Evolutionary conservation across 2,888 invertebrate species (phyloP).

Genomic region (Chesias legatella): DNA sequence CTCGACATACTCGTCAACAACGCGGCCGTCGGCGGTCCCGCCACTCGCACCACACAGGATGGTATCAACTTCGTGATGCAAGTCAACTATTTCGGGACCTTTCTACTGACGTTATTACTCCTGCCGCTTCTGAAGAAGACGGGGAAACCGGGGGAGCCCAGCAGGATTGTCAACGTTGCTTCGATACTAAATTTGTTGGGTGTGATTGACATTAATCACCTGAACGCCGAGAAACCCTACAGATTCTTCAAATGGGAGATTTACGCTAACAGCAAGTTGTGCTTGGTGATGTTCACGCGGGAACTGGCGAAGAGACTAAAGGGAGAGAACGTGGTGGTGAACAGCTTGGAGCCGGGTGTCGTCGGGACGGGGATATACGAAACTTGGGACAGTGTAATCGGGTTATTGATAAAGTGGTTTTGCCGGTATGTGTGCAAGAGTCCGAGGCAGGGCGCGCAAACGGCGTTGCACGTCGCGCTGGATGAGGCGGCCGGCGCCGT

Average conservation of each 20-base stretch:
- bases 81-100: slow-evolving; percentile 95
- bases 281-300: slow-evolving; percentile 84
- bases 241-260: slow-evolving; percentile 39
- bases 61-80: slow-evolving; percentile 92
- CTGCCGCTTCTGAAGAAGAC: slow-evolving; percentile 85
- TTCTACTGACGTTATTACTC: slow-evolving; percentile 92
- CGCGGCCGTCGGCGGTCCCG: slow-evolving; percentile 85
- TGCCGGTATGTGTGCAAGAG: slow-evolving; percentile 82
- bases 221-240: slow-evolving; percentile 55
- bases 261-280: slow-evolving; percentile 84
- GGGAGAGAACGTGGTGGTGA: slow-evolving; percentile 84
- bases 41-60: slow-evolving; percentile 81
- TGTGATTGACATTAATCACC: slow-evolving; percentile 82
- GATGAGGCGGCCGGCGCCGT: slow-evolving; percentile 83
- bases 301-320: slow-evolving; percentile 84
- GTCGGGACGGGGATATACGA: slow-evolving; percentile 87
- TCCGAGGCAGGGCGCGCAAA: slow-evolving; percentile 87
- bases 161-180: slow-evolving; percentile 87
- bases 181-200: slow-evolving; percentile 85
- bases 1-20: slow-evolving; percentile 92
- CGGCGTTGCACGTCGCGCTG: slow-evolving; percentile 84
- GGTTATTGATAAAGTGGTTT: slow-evolving; percentile 69
- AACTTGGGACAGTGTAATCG: slow-evolving; percentile 56
- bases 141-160: slow-evolving; percentile 71
- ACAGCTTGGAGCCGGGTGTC: slow-evolving; percentile 91